Conservation (phyloP, 2,888 invertebrate genomes). For the Chalcis sispes region DNA sequence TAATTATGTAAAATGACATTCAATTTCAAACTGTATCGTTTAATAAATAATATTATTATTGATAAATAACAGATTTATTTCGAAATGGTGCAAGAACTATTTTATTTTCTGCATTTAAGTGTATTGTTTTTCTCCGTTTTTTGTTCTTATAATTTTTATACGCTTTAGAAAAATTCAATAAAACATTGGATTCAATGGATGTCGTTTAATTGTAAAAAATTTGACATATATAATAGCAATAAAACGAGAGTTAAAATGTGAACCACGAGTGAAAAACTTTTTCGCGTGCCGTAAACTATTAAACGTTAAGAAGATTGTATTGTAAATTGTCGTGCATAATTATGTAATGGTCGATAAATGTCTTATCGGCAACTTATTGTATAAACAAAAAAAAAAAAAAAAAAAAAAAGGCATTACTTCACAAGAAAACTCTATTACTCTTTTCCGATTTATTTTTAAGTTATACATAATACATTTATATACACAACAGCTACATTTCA, state of each 20-base stretch:
- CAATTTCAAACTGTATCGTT: too few relatives aligned
- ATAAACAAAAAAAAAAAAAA: constrained; percentile 70
- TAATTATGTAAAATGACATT: too few relatives aligned
- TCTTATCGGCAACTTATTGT: constrained; percentile 69
- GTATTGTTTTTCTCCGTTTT: too few relatives aligned
- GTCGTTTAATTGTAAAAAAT: too few relatives aligned
- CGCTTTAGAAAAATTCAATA: neutral
- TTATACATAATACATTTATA: constrained; percentile 28
- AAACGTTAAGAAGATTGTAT: constrained; percentile 67
- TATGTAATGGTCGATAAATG: constrained; percentile 68
- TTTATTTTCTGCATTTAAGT: too few relatives aligned
- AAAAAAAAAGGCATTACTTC: constrained; percentile 70
- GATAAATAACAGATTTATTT: too few relatives aligned
- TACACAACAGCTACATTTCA: constrained; percentile 5
- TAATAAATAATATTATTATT: too few relatives aligned
- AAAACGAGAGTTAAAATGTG: too few relatives aligned
- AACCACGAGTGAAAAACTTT: neutral
- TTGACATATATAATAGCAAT: too few relatives aligned
- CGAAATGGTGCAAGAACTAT: too few relatives aligned
- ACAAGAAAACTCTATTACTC: constrained; percentile 63
- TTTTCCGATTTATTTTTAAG: constrained; percentile 54
- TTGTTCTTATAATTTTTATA: neutral
- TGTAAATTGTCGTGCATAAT: constrained; percentile 67
- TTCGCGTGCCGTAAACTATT: constrained; percentile 72
- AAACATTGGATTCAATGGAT: too few relatives aligned